phyloP scores from a whole-genome alignment of 2,888 invertebrate species.

The Timema podura region DNA sequence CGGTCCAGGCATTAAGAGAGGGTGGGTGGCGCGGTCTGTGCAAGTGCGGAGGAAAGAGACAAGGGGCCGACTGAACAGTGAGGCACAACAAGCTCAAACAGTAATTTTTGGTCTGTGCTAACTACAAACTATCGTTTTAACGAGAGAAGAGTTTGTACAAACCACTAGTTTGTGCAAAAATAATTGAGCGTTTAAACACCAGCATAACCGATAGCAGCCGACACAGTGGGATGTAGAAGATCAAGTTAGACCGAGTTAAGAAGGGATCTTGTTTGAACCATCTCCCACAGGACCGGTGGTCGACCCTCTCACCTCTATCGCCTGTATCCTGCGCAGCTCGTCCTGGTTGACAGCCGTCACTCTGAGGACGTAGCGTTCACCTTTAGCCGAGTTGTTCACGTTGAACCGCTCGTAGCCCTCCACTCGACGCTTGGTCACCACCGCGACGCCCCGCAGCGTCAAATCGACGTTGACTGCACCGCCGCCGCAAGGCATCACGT shows the following conservation, averaged over 20 bases:
- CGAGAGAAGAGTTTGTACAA: too few relatives aligned
- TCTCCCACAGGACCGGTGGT: neutral
- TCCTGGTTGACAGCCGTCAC: constrained; percentile 50
- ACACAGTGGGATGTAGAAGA: neutral
- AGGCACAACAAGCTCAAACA: too few relatives aligned
- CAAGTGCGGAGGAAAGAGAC: too few relatives aligned
- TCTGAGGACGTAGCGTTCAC: constrained; percentile 50
- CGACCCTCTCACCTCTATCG: constrained; percentile 47
- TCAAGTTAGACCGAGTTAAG: neutral
- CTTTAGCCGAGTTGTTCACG: constrained; percentile 44
- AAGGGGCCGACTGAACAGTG: too few relatives aligned
- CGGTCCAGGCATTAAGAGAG: too few relatives aligned
- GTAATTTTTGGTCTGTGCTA: too few relatives aligned
- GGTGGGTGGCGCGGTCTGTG: too few relatives aligned
- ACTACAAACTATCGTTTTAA: too few relatives aligned
- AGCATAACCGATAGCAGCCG: neutral
- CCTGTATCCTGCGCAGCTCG: constrained; percentile 48
- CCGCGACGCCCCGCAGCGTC: constrained; percentile 37
- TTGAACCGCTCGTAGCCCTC: constrained; percentile 48
- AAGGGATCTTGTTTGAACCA: neutral
- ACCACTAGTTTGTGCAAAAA: too few relatives aligned
- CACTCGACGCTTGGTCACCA: constrained; percentile 43
- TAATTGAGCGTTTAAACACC: too few relatives aligned
- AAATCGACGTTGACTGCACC: constrained; percentile 49
- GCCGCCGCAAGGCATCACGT: constrained; percentile 53